These are phyloP conservation scores for Frieseomelitta varia DNA, from an alignment of 1,140 invertebrate species.

Conservation along the genomic window DNA sequence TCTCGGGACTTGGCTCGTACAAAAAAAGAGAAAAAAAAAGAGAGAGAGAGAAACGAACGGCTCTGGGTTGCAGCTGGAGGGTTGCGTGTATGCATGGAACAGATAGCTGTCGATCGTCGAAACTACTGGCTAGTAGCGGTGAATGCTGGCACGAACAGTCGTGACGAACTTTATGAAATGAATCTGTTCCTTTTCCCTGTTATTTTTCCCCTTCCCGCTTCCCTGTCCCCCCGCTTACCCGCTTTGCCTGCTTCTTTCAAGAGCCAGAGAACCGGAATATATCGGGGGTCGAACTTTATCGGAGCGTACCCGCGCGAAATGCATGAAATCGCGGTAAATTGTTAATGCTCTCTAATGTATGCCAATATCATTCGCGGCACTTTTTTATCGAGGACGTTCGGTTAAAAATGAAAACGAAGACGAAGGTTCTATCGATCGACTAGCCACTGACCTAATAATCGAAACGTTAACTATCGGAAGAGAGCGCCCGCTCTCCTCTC, in stretches of 20 bases:
- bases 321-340: slow-evolving; percentile 27
- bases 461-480: background rate
- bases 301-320: background rate
- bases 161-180: slow-evolving; percentile 22
- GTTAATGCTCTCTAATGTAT: slow-evolving; percentile 3
- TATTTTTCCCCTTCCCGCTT: background rate
- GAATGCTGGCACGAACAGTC: background rate
- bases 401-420: slow-evolving; percentile 16
- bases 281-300: slow-evolving; percentile 12
- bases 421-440: slow-evolving; percentile 7
- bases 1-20: slow-evolving; percentile 35
- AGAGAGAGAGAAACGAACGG: background rate
- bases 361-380: slow-evolving; percentile 3
- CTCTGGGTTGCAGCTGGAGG: background rate
- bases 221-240: no score
- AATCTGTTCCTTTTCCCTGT: background rate
- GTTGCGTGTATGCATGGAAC: background rate
- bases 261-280: background rate
- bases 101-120: slow-evolving; percentile 12
- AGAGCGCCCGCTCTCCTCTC: no score
- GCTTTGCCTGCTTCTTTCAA: background rate
- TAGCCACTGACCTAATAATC: background rate
- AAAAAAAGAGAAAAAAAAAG: background rate
- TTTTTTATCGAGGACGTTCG: slow-evolving; percentile 2
- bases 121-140: background rate